Evolutionary conservation across 2,797 vertebrate species (phyloP), one percentile per base, ranked within the genome.

Genomic region (Brachymystax lenok): DNA sequence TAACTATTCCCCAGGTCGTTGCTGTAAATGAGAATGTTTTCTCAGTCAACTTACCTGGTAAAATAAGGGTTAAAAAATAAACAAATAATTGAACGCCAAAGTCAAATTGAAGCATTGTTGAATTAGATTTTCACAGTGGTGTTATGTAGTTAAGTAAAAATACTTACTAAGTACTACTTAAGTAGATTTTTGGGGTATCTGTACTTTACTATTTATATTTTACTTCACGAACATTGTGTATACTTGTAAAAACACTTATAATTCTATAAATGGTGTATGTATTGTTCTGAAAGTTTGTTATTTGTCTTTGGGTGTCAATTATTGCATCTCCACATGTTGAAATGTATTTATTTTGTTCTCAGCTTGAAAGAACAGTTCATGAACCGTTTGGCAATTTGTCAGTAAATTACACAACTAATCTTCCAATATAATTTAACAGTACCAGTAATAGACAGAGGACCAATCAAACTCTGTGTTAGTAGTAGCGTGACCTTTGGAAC

Each of bases 241-340:
- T 68, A 35, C 33, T n/a, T 82, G 66, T 87, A 75, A 87, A 87
- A 35, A 78, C 80, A 83, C 80, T 51, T 75, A 74, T 82, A 87
- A 27, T 71, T 19, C 27, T 17, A 59, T 77, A 87, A 88, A 88
- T 88, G 84, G 6, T 71, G 77, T 92, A 91, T 90, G 89, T 91
- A 88, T 87, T 89, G 66, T 75, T 24, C 28, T 46, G 19, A 71
- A 51, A 12, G 50, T 56, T 35, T 1, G 16, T 50, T 67, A 69
- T 50, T 59, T 6, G 33, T 7, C 33, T 6, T 35, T 35, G 33
- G 7, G 33, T n/a, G 19, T 56, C 17, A 59, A 59, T 59, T n/a
- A 59, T n/a, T 28, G 3, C 13, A 2, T 0, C 16, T 21, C 13
- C 66, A 79, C 1, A 64, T 69, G n/a, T 27, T 46, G 14, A 74